Conservation (phyloP, 2,888 invertebrate species). For the Drosophila parthenogenetica region DNA sequence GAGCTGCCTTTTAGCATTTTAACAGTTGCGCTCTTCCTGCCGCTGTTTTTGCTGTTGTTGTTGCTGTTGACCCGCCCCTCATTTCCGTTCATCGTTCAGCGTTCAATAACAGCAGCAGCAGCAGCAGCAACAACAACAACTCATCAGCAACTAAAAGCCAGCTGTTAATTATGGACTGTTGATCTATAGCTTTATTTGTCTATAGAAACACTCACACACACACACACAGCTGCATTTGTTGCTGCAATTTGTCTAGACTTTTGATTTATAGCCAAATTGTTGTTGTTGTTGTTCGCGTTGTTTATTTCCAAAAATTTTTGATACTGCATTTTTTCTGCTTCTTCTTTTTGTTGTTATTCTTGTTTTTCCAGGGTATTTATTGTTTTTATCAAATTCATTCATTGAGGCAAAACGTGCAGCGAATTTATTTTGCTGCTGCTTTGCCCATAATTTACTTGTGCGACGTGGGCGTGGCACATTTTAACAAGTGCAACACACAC, state of each 20-base stretch:
- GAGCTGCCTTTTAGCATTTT: conserved; percentile 11
- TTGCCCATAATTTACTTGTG: too few relatives aligned
- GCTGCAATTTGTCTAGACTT: conserved; percentile 71
- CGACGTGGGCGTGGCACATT: conserved; percentile 37
- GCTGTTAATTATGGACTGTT: conserved; percentile 48
- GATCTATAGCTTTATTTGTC: conserved; percentile 33
- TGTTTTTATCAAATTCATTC: conserved; percentile 56
- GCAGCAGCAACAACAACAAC: conserved; percentile 28
- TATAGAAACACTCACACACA: background rate
- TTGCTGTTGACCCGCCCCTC: conserved; percentile 48
- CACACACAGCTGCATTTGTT: conserved; percentile 28
- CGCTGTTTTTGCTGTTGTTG: conserved; percentile 25
- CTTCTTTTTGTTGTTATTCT: conserved; percentile 15
- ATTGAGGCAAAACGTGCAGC: conserved; percentile 48
- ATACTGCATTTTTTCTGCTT: conserved; percentile 16
- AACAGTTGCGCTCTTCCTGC: conserved; percentile 53
- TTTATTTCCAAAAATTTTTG: conserved; percentile 42
- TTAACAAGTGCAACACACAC: conserved; percentile 48
- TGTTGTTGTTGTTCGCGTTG: conserved; percentile 12
- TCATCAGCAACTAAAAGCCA: conserved; percentile 42
- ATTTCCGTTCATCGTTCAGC: conserved; percentile 44
- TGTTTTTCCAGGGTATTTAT: conserved; percentile 47
- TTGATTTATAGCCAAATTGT: conserved; percentile 62
- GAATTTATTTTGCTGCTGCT: too few relatives aligned
- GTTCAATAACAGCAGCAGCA: conserved; percentile 24